Percentiles rank a stretch among this genome's conserved stretches.
Conservation (phyloP, 2,113 vertebrate genomes). For the Tupaia chinensis region DNA sequence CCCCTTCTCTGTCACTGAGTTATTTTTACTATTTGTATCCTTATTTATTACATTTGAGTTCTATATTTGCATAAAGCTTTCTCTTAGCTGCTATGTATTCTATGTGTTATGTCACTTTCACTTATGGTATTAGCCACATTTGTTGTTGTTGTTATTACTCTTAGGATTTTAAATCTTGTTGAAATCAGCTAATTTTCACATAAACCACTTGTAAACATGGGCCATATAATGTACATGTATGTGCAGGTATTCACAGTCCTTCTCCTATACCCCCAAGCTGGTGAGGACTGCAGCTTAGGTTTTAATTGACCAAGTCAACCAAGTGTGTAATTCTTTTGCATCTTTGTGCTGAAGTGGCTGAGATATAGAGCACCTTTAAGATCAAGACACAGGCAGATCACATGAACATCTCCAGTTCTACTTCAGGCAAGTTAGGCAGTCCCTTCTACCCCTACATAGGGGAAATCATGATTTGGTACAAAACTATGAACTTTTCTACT, state of each 20-base stretch:
- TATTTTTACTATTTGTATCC: neutral
- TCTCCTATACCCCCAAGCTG: neutral
- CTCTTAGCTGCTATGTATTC: neutral
- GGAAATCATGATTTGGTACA: neutral
- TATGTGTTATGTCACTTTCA: neutral
- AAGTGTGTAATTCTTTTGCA: neutral
- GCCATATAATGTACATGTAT: neutral
- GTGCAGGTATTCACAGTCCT: neutral
- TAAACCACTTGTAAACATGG: neutral
- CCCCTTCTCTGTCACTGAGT: neutral
- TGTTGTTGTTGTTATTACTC: neutral
- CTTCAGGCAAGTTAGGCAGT: too few species aligned
- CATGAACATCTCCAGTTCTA: neutral
- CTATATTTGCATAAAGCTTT: neutral
- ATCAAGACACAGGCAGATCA: neutral
- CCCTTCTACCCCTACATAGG: neutral
- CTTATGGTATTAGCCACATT: neutral
- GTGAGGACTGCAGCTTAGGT: neutral
- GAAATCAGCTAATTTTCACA: neutral
- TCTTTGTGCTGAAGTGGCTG: neutral
- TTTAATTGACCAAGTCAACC: neutral
- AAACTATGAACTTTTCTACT: neutral
- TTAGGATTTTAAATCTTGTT: slow-evolving; percentile 7
- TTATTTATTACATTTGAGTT: neutral
- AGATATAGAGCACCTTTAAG: neutral